phyloP scores from a whole-genome alignment of 2,113 vertebrate species.

The Grammomys dolichurus region DNA sequence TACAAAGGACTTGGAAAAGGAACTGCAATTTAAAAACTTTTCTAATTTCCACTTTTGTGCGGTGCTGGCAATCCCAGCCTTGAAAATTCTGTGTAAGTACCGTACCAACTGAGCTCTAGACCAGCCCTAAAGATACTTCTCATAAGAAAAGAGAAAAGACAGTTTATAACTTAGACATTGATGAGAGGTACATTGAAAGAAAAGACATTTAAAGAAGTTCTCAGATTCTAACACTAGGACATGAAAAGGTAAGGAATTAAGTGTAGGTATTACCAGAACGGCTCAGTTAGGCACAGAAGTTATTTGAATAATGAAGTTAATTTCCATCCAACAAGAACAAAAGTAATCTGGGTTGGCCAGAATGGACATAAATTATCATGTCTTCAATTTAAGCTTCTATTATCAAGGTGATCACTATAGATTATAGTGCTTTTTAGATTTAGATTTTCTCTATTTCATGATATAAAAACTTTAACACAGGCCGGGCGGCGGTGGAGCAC shows the following conservation, averaged over 20 bases:
- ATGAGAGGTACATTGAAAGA: background rate
- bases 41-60: background rate
- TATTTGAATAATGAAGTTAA: constrained; percentile 24
- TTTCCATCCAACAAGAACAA: constrained; percentile 10
- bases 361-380: constrained; percentile 23
- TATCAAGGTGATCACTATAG: constrained; percentile 7
- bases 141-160: constrained; percentile 4
- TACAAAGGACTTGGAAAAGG: constrained; percentile 33
- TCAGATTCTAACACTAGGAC: background rate
- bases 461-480: background rate
- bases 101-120: background rate
- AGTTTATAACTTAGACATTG: constrained; percentile 33
- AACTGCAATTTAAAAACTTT: background rate
- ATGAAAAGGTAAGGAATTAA: constrained; percentile 3
- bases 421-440: background rate
- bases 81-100: too few relatives aligned
- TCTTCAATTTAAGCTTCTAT: constrained; percentile 43
- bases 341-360: background rate
- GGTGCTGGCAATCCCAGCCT: background rate
- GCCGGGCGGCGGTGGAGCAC: too few relatives aligned
- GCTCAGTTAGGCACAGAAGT: constrained; percentile 30
- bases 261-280: background rate
- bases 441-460: background rate
- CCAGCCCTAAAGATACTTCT: background rate
- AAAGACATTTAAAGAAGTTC: constrained; percentile 13